Percentiles rank a stretch among this genome's conserved stretches.
These are phyloP conservation scores for Corapipo altera DNA, from an alignment of 2,113 vertebrate species.

Conservation along the genomic window DNA sequence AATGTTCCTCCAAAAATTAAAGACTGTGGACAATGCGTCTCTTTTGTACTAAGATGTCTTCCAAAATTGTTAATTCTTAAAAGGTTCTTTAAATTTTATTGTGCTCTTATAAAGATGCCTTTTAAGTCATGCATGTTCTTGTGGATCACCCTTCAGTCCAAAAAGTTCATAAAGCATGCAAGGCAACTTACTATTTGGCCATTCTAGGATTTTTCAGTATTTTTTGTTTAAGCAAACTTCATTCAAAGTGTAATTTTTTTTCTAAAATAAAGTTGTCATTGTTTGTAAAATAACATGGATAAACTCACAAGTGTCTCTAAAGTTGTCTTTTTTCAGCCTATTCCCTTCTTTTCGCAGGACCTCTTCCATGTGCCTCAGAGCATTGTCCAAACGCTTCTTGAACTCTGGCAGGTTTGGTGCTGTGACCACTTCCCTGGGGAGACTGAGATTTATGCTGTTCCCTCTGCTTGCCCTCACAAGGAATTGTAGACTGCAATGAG, in stretches of 20 bases:
- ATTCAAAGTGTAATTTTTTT: background rate
- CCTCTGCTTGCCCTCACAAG: background rate
- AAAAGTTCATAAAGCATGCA: constrained; percentile 42
- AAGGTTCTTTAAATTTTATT: background rate
- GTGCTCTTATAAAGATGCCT: background rate
- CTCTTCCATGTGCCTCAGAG: background rate
- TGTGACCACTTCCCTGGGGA: background rate
- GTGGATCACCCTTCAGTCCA: constrained; percentile 12
- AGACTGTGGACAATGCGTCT: background rate
- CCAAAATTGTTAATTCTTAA: background rate
- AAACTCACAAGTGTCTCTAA: background rate
- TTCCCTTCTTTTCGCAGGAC: background rate
- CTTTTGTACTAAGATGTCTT: background rate
- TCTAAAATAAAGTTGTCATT: background rate
- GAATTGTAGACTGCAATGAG: background rate
- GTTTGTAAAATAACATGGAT: background rate
- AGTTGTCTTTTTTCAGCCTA: background rate
- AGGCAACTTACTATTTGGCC: background rate
- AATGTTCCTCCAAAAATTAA: background rate
- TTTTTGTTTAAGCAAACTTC: constrained; percentile 58
- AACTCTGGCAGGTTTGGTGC: background rate
- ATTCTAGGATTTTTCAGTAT: constrained; percentile 23
- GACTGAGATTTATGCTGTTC: background rate
- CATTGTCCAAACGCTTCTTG: background rate
- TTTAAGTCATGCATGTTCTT: constrained; percentile 40